phyloP scores from a whole-genome alignment of 2,888 invertebrate genomes.

The Laothoe populi region DNA sequence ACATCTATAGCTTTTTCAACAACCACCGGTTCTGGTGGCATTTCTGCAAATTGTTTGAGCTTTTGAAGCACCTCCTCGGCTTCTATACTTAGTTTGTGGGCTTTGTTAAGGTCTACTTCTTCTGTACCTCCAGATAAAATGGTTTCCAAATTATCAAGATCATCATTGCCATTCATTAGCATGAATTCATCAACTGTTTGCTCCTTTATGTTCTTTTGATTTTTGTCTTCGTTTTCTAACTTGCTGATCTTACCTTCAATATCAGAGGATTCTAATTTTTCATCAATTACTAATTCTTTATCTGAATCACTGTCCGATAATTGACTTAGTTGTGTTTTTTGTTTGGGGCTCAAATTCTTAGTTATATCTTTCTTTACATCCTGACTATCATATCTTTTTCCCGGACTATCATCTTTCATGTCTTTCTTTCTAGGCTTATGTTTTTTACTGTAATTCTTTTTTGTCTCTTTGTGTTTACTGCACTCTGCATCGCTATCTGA shows the following conservation, averaged over 20 bases:
- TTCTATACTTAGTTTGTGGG: slow-evolving; percentile 63
- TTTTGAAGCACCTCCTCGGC: slow-evolving; percentile 60
- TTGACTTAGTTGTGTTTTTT: slow-evolving; percentile 36
- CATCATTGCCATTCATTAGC: slow-evolving; percentile 21
- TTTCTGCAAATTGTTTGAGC: slow-evolving; percentile 63
- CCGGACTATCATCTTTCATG: slow-evolving; percentile 25
- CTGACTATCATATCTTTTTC: slow-evolving; percentile 5
- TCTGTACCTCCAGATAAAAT: slow-evolving; percentile 38
- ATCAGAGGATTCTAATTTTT: slow-evolving; percentile 45
- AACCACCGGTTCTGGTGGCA: slow-evolving; percentile 55
- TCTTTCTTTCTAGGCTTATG: slow-evolving; percentile 31
- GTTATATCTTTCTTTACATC: slow-evolving; percentile 20
- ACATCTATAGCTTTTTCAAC: slow-evolving; percentile 39
- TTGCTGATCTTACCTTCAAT: slow-evolving; percentile 44
- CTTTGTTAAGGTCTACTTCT: slow-evolving; percentile 62
- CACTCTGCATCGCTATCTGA: slow-evolving; percentile 70
- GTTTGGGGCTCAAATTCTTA: slow-evolving; percentile 15
- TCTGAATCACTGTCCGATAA: slow-evolving; percentile 60
- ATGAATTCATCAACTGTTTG: neutral
- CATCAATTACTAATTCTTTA: slow-evolving; percentile 64
- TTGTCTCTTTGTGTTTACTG: slow-evolving; percentile 46
- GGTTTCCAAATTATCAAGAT: slow-evolving; percentile 29
- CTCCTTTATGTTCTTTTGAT: neutral
- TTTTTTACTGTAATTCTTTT: slow-evolving; percentile 39
- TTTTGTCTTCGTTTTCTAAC: slow-evolving; percentile 27